A percentile compares a stretch with the other conserved stretches of the same genome.
These are phyloP conservation scores for Psophia crepitans DNA, from an alignment of 2,113 vertebrate genomes.

Conservation along the genomic window DNA sequence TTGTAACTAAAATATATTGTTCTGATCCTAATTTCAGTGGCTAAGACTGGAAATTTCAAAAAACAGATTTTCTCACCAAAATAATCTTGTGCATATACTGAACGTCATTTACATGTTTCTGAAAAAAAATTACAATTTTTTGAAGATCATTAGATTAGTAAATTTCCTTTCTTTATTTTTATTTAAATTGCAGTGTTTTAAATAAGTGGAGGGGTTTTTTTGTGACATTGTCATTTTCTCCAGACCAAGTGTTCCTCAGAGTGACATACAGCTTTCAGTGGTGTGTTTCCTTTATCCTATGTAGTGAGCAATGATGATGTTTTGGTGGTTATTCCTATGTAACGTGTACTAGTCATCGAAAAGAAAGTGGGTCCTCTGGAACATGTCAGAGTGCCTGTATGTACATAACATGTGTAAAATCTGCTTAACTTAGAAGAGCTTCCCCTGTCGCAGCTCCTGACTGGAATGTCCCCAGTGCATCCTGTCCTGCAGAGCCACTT, in stretches of 20 bases:
- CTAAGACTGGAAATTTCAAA: not conserved
- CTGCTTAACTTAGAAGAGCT: not conserved
- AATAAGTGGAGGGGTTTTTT: not conserved
- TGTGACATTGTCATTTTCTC: not conserved
- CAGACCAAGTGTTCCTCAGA: not conserved
- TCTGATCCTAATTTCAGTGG: not conserved
- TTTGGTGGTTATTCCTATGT: not conserved
- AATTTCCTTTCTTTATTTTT: not conserved
- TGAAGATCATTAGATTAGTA: not conserved
- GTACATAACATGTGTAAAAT: rapidly evolving
- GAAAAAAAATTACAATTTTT: not conserved
- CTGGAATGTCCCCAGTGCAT: rapidly evolving
- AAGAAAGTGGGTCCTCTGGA: not conserved
- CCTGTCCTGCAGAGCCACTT: not conserved
- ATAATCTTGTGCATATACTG: not conserved
- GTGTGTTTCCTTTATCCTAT: not conserved
- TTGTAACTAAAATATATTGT: not conserved
- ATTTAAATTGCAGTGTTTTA: not conserved
- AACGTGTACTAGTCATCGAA: not conserved
- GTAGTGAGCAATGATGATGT: not conserved
- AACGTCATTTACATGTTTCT: not conserved
- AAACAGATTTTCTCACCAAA: not conserved
- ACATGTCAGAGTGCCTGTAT: not conserved
- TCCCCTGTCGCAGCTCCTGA: not conserved
- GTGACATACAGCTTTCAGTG: not conserved